Evolutionary conservation across 2,888 invertebrate genomes (phyloP).

Genomic region (Aleiodes testaceus): DNA sequence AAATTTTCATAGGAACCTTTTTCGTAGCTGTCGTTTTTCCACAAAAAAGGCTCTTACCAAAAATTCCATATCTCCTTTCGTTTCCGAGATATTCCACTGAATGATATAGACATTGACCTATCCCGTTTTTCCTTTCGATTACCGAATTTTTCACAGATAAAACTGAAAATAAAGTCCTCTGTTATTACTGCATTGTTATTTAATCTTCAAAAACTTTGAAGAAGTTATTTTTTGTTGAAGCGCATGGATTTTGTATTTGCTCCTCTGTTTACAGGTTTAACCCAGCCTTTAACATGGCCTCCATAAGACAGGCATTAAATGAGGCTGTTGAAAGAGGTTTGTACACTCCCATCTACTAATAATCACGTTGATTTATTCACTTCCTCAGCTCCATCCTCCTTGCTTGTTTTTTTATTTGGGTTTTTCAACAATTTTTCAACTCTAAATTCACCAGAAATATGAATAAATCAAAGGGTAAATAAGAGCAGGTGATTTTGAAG

Average conservation of each 20-base stretch:
- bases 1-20: no score
- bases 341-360: slow-evolving; percentile 57
- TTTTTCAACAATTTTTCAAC: slow-evolving; percentile 1
- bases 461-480: background rate
- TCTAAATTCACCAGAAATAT: slow-evolving; percentile 12
- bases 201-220: background rate
- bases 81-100: no score
- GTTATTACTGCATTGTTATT: slow-evolving; percentile 16
- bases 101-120: no score
- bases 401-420: background rate
- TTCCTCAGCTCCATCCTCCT: slow-evolving; percentile 27
- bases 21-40: no score
- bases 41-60: no score
- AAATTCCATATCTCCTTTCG: no score
- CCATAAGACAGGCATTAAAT: slow-evolving; percentile 95
- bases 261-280: slow-evolving; percentile 82
- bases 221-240: background rate
- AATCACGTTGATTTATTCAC: slow-evolving; percentile 15
- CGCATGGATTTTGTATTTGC: slow-evolving; percentile 25
- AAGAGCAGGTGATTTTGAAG: slow-evolving; percentile 9
- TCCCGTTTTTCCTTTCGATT: no score
- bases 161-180: background rate
- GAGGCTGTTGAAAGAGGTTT: slow-evolving; percentile 95
- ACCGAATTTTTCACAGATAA: background rate
- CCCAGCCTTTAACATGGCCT: slow-evolving; percentile 94